Percentiles rank a stretch among this genome's conserved stretches.
phyloP scores from a whole-genome alignment of 1,140 invertebrate species.

The Tetragnatha versicolor region DNA sequence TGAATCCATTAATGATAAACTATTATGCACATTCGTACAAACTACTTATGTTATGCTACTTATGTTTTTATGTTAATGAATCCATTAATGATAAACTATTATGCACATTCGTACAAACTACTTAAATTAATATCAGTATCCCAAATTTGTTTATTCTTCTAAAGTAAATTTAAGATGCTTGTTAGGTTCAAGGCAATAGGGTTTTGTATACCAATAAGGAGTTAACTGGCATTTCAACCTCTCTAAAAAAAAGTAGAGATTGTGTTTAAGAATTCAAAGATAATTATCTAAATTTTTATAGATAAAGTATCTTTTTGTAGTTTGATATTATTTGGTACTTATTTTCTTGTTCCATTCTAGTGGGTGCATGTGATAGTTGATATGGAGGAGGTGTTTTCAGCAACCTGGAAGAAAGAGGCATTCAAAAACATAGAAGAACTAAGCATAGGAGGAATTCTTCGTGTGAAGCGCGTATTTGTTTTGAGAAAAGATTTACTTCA shows the following conservation, averaged over 20 bases:
- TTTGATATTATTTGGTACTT: too few species aligned
- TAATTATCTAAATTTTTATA: background rate
- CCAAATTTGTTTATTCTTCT: too few species aligned
- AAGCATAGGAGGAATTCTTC: background rate
- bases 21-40: too few species aligned
- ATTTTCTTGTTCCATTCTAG: too few species aligned
- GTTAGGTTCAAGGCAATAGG: background rate
- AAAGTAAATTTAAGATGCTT: background rate
- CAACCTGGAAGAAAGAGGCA: background rate
- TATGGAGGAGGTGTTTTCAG: background rate
- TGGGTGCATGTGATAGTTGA: constrained; percentile 1
- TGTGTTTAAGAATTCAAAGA: background rate
- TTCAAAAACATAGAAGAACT: background rate
- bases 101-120: too few species aligned
- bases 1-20: too few species aligned
- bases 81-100: too few species aligned
- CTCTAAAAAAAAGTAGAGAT: background rate
- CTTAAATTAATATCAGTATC: too few species aligned
- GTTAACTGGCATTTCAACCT: background rate
- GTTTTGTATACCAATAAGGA: background rate
- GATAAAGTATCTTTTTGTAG: background rate
- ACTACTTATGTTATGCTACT: too few species aligned
- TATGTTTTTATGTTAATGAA: too few species aligned
- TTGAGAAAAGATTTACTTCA: background rate
- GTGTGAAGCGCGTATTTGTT: background rate